A percentile compares a stretch with the other conserved stretches of the same genome.
Evolutionary conservation across 2,888 invertebrate species (phyloP).

Genomic region (Timema cristinae): DNA sequence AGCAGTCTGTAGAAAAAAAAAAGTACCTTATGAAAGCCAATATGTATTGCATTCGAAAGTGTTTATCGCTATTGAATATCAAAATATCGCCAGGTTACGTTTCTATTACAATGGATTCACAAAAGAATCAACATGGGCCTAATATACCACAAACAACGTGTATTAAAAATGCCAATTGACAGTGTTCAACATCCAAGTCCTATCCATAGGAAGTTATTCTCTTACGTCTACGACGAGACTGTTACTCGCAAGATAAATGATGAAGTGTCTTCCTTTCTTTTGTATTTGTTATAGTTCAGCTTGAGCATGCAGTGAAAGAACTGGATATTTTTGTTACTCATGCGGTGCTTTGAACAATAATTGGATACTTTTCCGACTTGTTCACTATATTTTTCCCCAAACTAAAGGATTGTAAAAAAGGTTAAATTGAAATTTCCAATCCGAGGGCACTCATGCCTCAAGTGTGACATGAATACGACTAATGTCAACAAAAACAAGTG

Average conservation of each 20-base stretch:
- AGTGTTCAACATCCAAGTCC: slow-evolving; percentile 12
- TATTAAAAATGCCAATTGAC: slow-evolving; percentile 13
- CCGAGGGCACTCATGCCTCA: neutral
- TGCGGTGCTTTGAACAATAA: slow-evolving; percentile 14
- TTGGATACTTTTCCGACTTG: neutral
- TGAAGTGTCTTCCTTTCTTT: slow-evolving; percentile 11
- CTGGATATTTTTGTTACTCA: slow-evolving; percentile 3
- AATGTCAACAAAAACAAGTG: neutral
- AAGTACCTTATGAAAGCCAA: neutral
- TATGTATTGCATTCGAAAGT: neutral
- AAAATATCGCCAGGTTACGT: neutral
- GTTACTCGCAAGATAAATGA: neutral
- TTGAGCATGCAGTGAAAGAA: slow-evolving; percentile 1
- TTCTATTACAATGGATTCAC: slow-evolving; percentile 6
- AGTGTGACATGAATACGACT: neutral
- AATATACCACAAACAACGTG: slow-evolving; percentile 13
- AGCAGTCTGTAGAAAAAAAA: neutral
- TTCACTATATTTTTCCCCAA: neutral
- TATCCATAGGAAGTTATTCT: slow-evolving; percentile 6
- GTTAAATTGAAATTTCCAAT: neutral
- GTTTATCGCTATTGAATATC: neutral
- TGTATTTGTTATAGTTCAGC: neutral
- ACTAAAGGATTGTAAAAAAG: neutral
- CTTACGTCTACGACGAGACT: slow-evolving; percentile 9
- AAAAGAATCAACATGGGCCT: slow-evolving; percentile 2